Evolutionary conservation across 2,113 vertebrate genomes (phyloP).

Genomic region (Nycticryphes semicollaris): DNA sequence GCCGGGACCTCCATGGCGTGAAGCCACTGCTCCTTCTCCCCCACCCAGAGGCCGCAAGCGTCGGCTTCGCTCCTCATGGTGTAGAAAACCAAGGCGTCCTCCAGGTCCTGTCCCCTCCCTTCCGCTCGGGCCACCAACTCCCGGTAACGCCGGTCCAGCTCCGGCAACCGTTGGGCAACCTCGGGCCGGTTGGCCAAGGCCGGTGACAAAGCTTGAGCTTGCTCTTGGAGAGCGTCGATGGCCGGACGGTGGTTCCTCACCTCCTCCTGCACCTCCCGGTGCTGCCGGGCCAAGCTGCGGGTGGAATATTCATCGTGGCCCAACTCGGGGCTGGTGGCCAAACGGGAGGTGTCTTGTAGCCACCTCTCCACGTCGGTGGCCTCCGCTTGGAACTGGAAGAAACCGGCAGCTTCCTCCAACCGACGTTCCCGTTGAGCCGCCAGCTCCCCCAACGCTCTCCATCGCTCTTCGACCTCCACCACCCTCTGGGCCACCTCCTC

Average conservation of each 20-base stretch:
- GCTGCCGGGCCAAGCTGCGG: constrained; percentile 86
- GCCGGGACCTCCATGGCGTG: constrained; percentile 86
- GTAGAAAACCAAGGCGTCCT: constrained; percentile 85
- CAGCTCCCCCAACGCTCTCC: constrained; percentile 83
- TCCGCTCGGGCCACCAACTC: constrained; percentile 82
- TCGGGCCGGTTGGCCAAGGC: constrained; percentile 60
- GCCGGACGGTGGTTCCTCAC: constrained; percentile 83
- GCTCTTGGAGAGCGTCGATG: constrained; percentile 86
- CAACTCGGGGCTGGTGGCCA: constrained; percentile 87
- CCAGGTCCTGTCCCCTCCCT: constrained; percentile 80
- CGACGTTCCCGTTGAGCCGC: constrained; percentile 79
- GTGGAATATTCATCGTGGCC: constrained; percentile 93
- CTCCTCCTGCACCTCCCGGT: constrained; percentile 91
- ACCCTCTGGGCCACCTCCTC: constrained; percentile 69
- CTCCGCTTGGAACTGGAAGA: constrained; percentile 91
- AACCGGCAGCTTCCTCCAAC: constrained; percentile 82
- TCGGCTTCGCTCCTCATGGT: constrained; percentile 93
- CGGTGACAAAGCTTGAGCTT: constrained; percentile 75
- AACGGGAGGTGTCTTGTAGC: constrained; percentile 84
- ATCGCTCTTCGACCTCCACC: constrained; percentile 80
- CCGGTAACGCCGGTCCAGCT: constrained; percentile 82
- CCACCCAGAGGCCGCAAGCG: constrained; percentile 93
- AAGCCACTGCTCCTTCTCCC: constrained; percentile 94
- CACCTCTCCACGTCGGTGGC: constrained; percentile 89
- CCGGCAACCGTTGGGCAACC: constrained; percentile 79